Evolutionary conservation across 2,113 vertebrate genomes (phyloP).

Genomic region (Aspiorhynchus laticeps): DNA sequence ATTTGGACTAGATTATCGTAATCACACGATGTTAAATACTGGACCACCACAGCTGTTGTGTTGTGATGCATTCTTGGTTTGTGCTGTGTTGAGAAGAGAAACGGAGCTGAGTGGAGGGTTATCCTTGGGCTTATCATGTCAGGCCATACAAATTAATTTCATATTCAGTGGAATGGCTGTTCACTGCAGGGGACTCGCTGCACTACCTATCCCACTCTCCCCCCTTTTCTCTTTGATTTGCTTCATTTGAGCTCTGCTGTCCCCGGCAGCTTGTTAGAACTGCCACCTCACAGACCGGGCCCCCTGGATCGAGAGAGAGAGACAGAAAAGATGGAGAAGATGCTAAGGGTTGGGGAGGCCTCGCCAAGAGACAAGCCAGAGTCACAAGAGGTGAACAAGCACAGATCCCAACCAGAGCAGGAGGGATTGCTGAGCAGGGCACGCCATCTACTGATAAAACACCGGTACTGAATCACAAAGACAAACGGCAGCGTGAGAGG

Average conservation of each 20-base stretch:
- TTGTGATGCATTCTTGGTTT: conserved; percentile 53
- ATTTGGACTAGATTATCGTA: conserved; percentile 17
- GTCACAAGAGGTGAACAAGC: conserved; percentile 76
- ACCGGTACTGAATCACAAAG: conserved; percentile 56
- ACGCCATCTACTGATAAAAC: conserved; percentile 76
- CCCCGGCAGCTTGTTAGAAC: conserved; percentile 81
- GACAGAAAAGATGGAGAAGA: conserved; percentile 56
- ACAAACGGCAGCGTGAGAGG: background rate
- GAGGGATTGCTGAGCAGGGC: conserved; percentile 69
- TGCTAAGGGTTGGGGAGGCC: conserved; percentile 66
- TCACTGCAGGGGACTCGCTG: conserved; percentile 77
- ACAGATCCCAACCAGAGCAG: conserved; percentile 57
- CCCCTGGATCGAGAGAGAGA: conserved; percentile 67
- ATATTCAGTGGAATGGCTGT: conserved; percentile 79
- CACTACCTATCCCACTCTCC: conserved; percentile 74
- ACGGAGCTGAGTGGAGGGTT: conserved; percentile 63
- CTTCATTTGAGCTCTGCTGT: conserved; percentile 79
- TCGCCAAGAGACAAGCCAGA: conserved; percentile 72
- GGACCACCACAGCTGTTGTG: conserved; percentile 44
- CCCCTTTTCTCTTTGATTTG: conserved; percentile 81
- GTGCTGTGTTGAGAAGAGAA: conserved; percentile 54
- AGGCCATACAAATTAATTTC: conserved; percentile 78
- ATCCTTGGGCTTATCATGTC: conserved; percentile 77
- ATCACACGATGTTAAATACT: conserved; percentile 24
- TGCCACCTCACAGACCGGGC: conserved; percentile 80